Percentiles rank a stretch among this genome's conserved stretches.
Conservation (phyloP, 2,888 invertebrate species). For the Beris morrisii region DNA sequence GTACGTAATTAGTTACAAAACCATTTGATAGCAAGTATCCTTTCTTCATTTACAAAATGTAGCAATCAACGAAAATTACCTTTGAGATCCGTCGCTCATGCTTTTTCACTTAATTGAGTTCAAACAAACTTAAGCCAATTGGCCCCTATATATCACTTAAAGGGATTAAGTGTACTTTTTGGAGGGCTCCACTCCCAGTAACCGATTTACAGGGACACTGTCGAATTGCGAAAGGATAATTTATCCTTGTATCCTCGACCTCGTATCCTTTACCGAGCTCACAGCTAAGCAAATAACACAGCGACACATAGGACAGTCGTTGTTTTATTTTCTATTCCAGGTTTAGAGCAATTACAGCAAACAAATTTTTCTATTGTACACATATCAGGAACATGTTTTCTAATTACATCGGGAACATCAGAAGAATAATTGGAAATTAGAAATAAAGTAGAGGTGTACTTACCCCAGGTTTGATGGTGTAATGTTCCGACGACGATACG, state of each 20-base stretch:
- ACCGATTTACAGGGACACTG: constrained; percentile 9
- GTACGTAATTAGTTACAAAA: constrained; percentile 18
- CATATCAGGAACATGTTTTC: too few species aligned
- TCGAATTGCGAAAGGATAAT: constrained; percentile 36
- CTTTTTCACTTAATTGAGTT: constrained; percentile 35
- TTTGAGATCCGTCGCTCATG: constrained; percentile 8
- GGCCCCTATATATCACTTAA: constrained; percentile 39
- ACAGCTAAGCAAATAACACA: too few species aligned
- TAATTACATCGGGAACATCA: too few species aligned
- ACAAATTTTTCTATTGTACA: too few species aligned
- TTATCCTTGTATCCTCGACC: constrained; percentile 11
- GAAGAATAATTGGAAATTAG: background rate
- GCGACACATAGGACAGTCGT: too few species aligned
- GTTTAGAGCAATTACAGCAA: too few species aligned
- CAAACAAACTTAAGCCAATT: constrained; percentile 38
- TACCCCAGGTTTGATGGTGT: constrained; percentile 21
- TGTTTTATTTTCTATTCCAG: too few species aligned
- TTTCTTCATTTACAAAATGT: constrained; percentile 22
- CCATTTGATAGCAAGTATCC: constrained; percentile 7
- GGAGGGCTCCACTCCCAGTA: constrained; percentile 19
- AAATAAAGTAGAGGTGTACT: constrained; percentile 6
- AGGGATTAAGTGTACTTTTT: constrained; percentile 36
- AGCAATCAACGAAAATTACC: constrained; percentile 33
- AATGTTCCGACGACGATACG: constrained; percentile 1
- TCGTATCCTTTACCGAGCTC: too few species aligned